These are phyloP conservation scores for Corythornis madagascariensis DNA, from an alignment of 2,113 vertebrate genomes.

Conservation along the genomic window DNA sequence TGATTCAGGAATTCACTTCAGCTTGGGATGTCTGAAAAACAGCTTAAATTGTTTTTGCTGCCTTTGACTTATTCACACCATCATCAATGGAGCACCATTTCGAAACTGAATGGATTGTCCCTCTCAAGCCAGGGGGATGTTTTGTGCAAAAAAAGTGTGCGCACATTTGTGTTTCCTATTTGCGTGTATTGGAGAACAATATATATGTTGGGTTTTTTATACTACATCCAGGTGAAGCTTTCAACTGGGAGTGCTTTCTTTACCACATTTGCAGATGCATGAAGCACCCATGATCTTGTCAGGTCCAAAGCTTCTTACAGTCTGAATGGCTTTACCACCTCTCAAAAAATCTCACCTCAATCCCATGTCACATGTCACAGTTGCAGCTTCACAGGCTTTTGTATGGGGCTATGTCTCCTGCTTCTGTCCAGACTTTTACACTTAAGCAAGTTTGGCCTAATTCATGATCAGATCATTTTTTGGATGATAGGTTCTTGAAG, in stretches of 20 bases:
- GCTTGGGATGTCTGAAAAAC: not conserved
- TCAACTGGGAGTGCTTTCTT: not conserved
- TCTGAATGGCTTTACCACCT: not conserved
- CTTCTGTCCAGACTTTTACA: not conserved
- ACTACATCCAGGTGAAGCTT: not conserved
- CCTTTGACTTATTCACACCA: not conserved
- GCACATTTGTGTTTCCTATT: not conserved
- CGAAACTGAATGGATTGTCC: not conserved
- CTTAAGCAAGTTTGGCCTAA: not conserved
- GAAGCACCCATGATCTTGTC: not conserved
- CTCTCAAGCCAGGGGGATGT: not conserved
- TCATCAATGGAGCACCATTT: not conserved
- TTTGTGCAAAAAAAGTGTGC: not conserved
- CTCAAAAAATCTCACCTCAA: not conserved
- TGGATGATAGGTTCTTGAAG: not conserved
- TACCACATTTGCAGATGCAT: not conserved
- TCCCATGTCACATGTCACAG: rapidly evolving
- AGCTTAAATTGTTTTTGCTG: not conserved
- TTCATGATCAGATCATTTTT: not conserved
- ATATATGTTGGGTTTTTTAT: not conserved
- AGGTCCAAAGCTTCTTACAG: not conserved
- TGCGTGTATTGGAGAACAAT: not conserved
- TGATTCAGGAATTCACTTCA: not conserved
- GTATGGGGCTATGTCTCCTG: not conserved
- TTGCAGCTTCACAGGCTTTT: not conserved